A percentile compares a stretch with the other conserved stretches of the same genome.
These are phyloP conservation scores for Apodemia mormo DNA, from an alignment of 2,888 invertebrate species.

Conservation along the genomic window DNA sequence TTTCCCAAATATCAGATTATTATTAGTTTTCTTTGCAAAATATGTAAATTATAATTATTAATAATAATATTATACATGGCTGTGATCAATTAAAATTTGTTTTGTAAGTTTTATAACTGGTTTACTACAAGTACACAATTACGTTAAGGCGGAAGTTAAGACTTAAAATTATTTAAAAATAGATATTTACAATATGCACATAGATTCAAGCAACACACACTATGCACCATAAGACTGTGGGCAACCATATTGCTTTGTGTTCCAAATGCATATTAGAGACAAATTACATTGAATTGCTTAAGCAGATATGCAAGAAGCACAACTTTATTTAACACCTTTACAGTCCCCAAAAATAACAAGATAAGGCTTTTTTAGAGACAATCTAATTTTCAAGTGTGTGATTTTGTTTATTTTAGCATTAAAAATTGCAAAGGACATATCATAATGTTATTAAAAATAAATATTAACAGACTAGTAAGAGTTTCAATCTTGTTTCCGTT, in stretches of 20 bases:
- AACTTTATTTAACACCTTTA: constrained; percentile 14
- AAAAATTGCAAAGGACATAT: constrained; percentile 28
- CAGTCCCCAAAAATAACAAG: constrained; percentile 16
- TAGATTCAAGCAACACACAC: constrained; percentile 61
- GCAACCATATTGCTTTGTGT: constrained; percentile 53
- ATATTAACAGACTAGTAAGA: constrained; percentile 68
- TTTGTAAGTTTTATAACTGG: neutral
- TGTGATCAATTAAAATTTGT: no score
- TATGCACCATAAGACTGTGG: constrained; percentile 53
- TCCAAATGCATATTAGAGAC: constrained; percentile 41
- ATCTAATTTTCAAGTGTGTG: neutral
- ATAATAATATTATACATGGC: no score
- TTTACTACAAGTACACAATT: constrained; percentile 52
- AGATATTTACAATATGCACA: constrained; percentile 78
- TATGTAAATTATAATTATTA: no score
- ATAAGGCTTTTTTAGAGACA: constrained; percentile 5
- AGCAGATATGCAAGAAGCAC: constrained; percentile 60
- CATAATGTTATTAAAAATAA: constrained; percentile 51
- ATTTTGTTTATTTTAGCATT: neutral
- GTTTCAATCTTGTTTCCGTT: constrained; percentile 4
- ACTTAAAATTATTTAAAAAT: constrained; percentile 56
- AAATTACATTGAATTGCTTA: constrained; percentile 58
- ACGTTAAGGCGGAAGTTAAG: constrained; percentile 72
- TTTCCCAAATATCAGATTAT: no score
- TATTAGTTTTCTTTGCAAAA: no score